A percentile compares a stretch with the other conserved stretches of the same genome.
phyloP scores from a whole-genome alignment of 2,888 invertebrate genomes.

The Dastarcus helophoroides region DNA sequence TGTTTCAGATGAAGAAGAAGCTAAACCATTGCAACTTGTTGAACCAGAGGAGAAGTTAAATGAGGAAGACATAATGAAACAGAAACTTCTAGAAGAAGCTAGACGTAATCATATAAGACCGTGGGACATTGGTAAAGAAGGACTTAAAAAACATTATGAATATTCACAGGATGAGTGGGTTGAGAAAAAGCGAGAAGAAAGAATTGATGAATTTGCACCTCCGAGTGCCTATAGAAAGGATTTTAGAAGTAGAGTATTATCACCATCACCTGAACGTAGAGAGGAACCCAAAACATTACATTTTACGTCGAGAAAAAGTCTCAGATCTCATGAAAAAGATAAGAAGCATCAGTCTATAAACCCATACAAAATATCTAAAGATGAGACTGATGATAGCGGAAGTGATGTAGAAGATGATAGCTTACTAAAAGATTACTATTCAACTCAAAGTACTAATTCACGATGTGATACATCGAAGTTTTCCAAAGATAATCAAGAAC shows the following conservation, averaged over 20 bases:
- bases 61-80: constrained; percentile 37
- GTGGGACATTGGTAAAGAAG: constrained; percentile 64
- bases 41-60: constrained; percentile 36
- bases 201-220: constrained; percentile 72
- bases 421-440: no score
- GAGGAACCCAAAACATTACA: neutral
- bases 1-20: neutral
- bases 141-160: constrained; percentile 42
- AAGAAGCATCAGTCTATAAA: neutral
- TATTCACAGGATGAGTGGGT: constrained; percentile 71
- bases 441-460: no score
- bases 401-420: constrained; percentile 7
- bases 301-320: neutral
- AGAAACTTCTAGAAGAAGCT: constrained; percentile 40
- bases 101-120: constrained; percentile 50
- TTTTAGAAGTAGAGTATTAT: constrained; percentile 15
- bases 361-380: neutral
- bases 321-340: constrained; percentile 6
- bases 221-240: constrained; percentile 27
- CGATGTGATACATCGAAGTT: no score
- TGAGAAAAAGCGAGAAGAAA: constrained; percentile 58
- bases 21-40: neutral
- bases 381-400: neutral
- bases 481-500: no score
- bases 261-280: no score